Conservation (phyloP, 2,113 vertebrate genomes). For the Rafetus swinhoei region DNA sequence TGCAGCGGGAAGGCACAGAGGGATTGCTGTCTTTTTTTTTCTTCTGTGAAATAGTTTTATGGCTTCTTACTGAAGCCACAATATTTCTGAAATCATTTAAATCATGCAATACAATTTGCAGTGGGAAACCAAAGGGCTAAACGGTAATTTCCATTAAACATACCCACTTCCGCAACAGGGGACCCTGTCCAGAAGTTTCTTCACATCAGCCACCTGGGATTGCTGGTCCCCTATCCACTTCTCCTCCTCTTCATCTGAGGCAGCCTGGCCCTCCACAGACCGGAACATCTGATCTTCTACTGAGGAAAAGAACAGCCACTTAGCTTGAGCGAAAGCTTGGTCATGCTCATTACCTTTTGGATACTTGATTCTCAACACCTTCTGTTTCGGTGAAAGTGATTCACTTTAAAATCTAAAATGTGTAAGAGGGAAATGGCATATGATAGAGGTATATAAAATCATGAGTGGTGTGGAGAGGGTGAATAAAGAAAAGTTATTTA, state of each 20-base stretch:
- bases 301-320: conserved; percentile 11
- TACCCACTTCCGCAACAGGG: conserved; percentile 86
- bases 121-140: background rate
- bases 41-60: rapidly evolving
- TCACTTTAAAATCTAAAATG: background rate
- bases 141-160: background rate
- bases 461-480: no score
- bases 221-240: conserved; percentile 77
- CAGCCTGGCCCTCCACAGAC: conserved; percentile 92
- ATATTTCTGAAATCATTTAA: background rate
- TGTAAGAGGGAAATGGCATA: background rate
- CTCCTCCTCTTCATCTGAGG: conserved; percentile 92
- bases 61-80: background rate
- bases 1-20: rapidly evolving
- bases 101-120: background rate
- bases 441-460: no score
- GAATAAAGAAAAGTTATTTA: no score
- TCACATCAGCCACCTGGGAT: conserved; percentile 73
- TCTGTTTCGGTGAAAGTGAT: background rate
- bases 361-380: background rate
- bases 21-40: background rate
- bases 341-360: rapidly evolving
- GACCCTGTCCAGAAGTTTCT: conserved; percentile 74
- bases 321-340: background rate
- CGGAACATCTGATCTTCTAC: conserved; percentile 91